These are phyloP conservation scores for Chloroceryle amazona DNA, from an alignment of 2,797 vertebrate genomes.

Conservation along the genomic window DNA sequence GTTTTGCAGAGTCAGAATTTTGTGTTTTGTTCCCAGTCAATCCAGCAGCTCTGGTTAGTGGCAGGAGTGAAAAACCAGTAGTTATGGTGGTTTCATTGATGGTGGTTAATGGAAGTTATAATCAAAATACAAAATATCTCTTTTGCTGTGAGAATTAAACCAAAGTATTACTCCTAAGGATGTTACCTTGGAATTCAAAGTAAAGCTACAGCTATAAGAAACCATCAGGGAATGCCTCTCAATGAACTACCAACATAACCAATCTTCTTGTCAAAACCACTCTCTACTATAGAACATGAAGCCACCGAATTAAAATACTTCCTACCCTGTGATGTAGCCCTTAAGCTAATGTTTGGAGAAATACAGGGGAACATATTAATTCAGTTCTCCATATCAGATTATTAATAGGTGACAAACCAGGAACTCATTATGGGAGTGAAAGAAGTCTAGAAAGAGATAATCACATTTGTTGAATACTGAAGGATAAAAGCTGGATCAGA, in stretches of 20 bases:
- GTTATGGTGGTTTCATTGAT: neutral
- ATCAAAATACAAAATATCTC: neutral
- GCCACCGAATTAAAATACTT: conserved; percentile 6
- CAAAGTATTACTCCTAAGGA: neutral
- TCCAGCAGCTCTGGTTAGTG: neutral
- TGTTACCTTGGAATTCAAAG: neutral
- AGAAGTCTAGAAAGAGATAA: conserved; percentile 36
- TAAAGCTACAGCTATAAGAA: neutral
- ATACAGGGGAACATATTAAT: neutral
- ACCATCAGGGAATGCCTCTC: neutral
- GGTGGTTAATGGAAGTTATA: neutral
- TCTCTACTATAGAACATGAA: neutral
- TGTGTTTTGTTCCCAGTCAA: neutral
- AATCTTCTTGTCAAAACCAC: conserved; percentile 51
- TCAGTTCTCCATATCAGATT: conserved; percentile 12
- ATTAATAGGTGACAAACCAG: conserved; percentile 48
- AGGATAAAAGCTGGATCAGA: conserved; percentile 23
- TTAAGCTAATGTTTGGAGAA: conserved; percentile 26
- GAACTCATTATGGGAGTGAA: conserved; percentile 25
- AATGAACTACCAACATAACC: neutral
- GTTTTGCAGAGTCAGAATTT: neutral
- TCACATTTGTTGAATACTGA: neutral
- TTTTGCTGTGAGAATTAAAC: neutral
- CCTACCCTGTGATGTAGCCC: conserved; percentile 3
- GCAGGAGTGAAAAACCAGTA: neutral